Percentiles rank a stretch among this genome's conserved stretches.
Evolutionary conservation across 2,888 invertebrate species (phyloP).

Genomic region (Cepaea hortensis): DNA sequence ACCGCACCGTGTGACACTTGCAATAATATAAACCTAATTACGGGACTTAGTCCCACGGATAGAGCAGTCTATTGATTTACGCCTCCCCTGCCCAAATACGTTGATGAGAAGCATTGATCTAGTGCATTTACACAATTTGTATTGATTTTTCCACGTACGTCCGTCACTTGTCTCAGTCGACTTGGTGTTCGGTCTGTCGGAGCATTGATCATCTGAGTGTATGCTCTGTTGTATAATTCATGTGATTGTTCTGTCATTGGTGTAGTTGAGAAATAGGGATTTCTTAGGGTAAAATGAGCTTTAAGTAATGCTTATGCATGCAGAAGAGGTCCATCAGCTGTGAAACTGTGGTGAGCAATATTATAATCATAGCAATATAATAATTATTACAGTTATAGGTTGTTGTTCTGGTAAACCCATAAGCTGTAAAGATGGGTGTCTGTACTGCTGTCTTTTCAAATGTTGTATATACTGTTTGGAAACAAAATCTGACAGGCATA

Average conservation of each 20-base stretch:
- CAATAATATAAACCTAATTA: conserved; percentile 26
- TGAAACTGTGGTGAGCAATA: too few relatives aligned
- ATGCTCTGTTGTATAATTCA: background rate
- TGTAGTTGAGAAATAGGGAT: background rate
- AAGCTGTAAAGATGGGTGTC: too few relatives aligned
- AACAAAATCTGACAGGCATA: too few relatives aligned
- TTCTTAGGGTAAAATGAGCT: background rate
- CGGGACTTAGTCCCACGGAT: conserved; percentile 8
- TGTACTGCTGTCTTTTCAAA: too few relatives aligned
- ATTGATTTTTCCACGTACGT: conserved; percentile 34
- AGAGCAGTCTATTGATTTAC: conserved; percentile 33
- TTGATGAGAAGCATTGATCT: conserved; percentile 32
- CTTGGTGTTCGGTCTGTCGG: background rate
- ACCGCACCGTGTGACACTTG: background rate
- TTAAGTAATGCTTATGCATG: background rate
- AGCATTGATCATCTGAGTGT: background rate
- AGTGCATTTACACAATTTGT: conserved; percentile 42
- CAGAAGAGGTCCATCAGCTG: too few relatives aligned
- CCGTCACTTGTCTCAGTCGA: conserved; percentile 14
- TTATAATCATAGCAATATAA: too few relatives aligned
- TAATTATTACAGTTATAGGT: too few relatives aligned
- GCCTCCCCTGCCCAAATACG: background rate
- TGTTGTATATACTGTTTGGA: too few relatives aligned
- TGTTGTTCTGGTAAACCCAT: too few relatives aligned
- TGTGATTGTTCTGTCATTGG: background rate